These are phyloP conservation scores for Theristicus caerulescens DNA, from an alignment of 2,113 vertebrate genomes.

Conservation along the genomic window DNA sequence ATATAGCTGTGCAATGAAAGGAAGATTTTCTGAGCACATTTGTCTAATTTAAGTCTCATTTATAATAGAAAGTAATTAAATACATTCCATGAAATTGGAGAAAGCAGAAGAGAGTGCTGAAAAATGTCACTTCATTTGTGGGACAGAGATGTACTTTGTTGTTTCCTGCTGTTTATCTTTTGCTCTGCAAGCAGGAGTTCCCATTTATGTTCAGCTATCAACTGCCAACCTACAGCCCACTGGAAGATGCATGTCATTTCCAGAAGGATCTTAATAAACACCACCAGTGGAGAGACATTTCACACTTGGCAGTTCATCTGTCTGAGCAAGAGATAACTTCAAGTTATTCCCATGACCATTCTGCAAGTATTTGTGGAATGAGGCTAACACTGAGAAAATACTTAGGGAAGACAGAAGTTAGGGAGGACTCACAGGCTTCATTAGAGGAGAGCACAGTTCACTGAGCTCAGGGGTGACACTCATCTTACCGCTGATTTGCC, in stretches of 20 bases:
- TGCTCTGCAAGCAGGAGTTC: conserved; percentile 45
- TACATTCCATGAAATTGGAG: conserved; percentile 22
- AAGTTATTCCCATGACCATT: conserved; percentile 27
- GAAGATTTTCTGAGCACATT: conserved; percentile 39
- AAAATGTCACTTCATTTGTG: background rate
- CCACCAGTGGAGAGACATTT: conserved; percentile 44
- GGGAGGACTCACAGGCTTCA: background rate
- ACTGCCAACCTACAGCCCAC: conserved; percentile 10
- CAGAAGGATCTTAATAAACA: conserved; percentile 51
- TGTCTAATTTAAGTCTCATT: conserved; percentile 52
- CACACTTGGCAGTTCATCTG: conserved; percentile 35
- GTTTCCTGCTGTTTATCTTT: conserved; percentile 59
- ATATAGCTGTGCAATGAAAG: conserved; percentile 13
- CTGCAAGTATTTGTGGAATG: conserved; percentile 1
- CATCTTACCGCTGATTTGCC: background rate
- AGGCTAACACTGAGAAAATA: background rate
- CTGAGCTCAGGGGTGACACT: background rate
- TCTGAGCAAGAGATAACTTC: conserved; percentile 50
- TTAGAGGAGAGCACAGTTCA: background rate
- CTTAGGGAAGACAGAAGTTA: background rate
- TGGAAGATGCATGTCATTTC: conserved; percentile 53
- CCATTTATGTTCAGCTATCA: conserved; percentile 40
- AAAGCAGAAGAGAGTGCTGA: conserved; percentile 20
- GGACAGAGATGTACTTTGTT: conserved; percentile 21
- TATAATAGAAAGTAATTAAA: conserved; percentile 51